Conservation (phyloP, 2,888 invertebrate species). For the Dasypolia templi region DNA sequence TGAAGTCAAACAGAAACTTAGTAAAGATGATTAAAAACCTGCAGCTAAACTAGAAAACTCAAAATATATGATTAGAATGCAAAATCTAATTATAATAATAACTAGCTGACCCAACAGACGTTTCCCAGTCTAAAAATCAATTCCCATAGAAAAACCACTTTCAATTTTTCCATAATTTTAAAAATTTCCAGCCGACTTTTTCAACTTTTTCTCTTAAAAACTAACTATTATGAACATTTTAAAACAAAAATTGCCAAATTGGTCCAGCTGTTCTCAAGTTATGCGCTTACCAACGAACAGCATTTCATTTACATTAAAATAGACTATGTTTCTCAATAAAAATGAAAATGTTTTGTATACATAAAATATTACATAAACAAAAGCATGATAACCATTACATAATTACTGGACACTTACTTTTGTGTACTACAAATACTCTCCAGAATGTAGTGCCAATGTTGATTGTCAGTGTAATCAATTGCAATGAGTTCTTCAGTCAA, state of each 20-base stretch:
- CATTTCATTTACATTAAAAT: neutral
- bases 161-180: neutral
- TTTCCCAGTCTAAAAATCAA: neutral
- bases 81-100: neutral
- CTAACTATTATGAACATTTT: neutral
- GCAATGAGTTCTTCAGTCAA: constrained; percentile 81
- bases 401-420: constrained; percentile 74
- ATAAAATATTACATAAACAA: neutral
- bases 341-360: neutral
- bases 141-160: neutral
- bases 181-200: neutral
- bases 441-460: constrained; percentile 82
- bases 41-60: neutral
- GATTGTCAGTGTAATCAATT: constrained; percentile 80
- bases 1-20: neutral
- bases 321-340: neutral
- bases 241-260: neutral
- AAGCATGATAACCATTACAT: neutral
- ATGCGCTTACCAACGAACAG: neutral
- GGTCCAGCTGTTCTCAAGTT: neutral
- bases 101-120: neutral
- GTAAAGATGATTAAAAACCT: neutral
- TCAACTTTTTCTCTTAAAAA: neutral
- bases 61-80: neutral
- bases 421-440: constrained; percentile 78